A percentile compares a stretch with the other conserved stretches of the same genome.
phyloP scores from a whole-genome alignment of 2,888 invertebrate species.

The Trachelus troglodyta region DNA sequence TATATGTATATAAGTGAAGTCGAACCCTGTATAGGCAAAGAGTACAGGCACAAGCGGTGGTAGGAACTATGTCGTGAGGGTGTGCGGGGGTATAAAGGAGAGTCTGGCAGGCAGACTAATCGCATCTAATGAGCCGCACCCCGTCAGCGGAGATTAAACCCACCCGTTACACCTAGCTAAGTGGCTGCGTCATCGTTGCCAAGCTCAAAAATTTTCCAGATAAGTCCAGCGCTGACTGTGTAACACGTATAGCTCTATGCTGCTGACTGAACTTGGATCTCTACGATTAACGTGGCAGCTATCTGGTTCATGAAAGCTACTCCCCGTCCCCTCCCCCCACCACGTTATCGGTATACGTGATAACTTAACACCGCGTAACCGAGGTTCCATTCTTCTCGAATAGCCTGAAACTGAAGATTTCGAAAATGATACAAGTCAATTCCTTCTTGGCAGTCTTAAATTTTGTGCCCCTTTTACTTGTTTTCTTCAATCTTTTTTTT shows the following conservation, averaged over 20 bases:
- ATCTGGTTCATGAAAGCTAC: background rate
- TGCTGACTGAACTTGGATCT: background rate
- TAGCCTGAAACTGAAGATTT: background rate
- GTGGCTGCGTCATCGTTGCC: constrained; percentile 24
- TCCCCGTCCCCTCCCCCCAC: too few relatives aligned
- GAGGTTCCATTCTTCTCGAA: background rate
- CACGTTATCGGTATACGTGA: background rate
- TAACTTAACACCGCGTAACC: background rate
- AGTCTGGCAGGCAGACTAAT: constrained; percentile 48
- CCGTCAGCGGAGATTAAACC: constrained; percentile 49
- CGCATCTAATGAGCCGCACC: constrained; percentile 55
- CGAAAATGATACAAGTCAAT: background rate
- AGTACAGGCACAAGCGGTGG: constrained; percentile 10
- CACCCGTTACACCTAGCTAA: constrained; percentile 28
- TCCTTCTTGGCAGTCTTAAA: too few relatives aligned
- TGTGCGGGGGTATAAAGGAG: constrained; percentile 33
- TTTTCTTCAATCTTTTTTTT: background rate
- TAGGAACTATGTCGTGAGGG: constrained; percentile 13
- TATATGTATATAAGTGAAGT: constrained; percentile 9
- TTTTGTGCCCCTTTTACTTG: background rate
- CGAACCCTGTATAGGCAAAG: background rate
- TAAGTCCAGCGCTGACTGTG: background rate
- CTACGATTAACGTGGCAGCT: background rate
- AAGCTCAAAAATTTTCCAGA: constrained; percentile 19
- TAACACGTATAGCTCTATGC: background rate